A percentile compares a stretch with the other conserved stretches of the same genome.
phyloP scores from a whole-genome alignment of 2,113 vertebrate genomes.

The Megatriorchis doriae region DNA sequence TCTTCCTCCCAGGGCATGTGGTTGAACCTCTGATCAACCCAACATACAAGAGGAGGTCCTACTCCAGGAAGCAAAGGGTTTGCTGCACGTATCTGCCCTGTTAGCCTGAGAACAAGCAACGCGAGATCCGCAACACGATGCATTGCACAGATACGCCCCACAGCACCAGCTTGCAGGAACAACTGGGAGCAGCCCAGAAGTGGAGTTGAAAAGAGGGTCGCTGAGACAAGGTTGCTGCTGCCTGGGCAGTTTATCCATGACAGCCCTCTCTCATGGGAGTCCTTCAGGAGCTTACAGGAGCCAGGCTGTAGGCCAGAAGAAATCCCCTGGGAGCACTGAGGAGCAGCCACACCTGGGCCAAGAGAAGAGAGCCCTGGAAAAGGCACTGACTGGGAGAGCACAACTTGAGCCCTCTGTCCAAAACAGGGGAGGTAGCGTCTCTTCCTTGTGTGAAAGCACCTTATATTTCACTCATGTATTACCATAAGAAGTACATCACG shows the following conservation, averaged over 20 bases:
- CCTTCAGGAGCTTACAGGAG: not conserved
- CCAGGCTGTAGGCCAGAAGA: not conserved
- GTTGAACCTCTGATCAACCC: not conserved
- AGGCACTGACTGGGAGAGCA: not conserved
- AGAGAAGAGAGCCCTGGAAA: not conserved
- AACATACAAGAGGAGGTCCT: not conserved
- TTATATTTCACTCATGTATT: not conserved
- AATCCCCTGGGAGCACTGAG: not conserved
- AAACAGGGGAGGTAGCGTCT: not conserved
- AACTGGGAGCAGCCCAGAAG: not conserved
- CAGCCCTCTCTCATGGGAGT: not conserved
- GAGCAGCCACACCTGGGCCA: too few relatives aligned
- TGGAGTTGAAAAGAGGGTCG: not conserved
- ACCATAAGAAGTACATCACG: not conserved
- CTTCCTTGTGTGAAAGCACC: not conserved
- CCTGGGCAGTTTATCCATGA: not conserved
- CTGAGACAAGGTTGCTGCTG: not conserved
- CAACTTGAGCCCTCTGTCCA: not conserved
- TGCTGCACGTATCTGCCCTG: not conserved
- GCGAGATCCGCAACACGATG: rapidly evolving
- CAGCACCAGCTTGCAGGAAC: not conserved
- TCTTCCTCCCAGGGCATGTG: not conserved
- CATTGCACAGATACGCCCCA: not conserved
- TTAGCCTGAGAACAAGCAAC: not conserved
- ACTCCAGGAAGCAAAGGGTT: not conserved